Evolutionary conservation across 64 coral and sea anemone genomes (phyloP), one percentile per base, ranked within the genome.

Genomic region (Actinia tenebrosa): DNA sequence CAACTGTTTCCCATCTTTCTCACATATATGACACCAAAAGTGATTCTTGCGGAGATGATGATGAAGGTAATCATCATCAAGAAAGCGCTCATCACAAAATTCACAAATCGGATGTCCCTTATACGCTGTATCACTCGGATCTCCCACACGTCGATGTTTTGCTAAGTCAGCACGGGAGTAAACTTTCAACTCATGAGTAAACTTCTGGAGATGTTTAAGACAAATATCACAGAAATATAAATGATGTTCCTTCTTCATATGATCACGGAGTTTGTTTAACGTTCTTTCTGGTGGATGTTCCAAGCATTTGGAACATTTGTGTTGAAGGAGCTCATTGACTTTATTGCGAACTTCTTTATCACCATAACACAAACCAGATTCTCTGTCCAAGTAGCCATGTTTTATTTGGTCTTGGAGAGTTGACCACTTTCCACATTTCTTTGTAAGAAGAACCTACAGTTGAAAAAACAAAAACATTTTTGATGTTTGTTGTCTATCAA

Each of bases 11-110:
- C 97, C 97, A 86, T 93, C 82, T 78, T 92, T 94, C 59, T 99
- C 97, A 89, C 97, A 99, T 60, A 99, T 85, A 60, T 99, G 97
- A 90, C 97, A 99, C 78, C 94, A 95, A 63, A 95, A 99, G 66
- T 99, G 97, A 88, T 95, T 87, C 79, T 91, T 94, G 1, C 95
- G 92, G 1, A 98, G 75, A 62, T 98, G 95, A 37, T 87, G 80
- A 80, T 98, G 95, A 10, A 98, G 89, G 11, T 94, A 92, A 61
- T 98, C 95, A 89, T 91, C 93, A 69, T 98, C 95, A 56, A 98
- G 92, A 62, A 83, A 98, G 30, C 92, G 95, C 26, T 87, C 25
- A 62, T 94, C 92, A 87, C 95, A 98, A 89, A 98, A 98, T 72
- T 94, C 45, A 85, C 95, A 98, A 16, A 89, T 60, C 42, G 95